Conservation (phyloP, 2,888 invertebrate species). For the Tanytarsus gracilentus region DNA sequence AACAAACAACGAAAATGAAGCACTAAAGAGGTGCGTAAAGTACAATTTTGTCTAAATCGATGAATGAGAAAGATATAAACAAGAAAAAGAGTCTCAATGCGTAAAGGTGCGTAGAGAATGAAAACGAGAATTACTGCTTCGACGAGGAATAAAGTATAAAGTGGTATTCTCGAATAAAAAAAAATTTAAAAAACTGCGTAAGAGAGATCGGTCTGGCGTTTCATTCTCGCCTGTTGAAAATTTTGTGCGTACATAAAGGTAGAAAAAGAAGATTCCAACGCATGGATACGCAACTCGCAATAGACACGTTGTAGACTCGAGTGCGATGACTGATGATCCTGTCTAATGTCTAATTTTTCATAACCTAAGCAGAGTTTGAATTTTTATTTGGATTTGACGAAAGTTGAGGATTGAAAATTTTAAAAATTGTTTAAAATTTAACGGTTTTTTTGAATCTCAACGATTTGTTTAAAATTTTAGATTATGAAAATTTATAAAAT, state of each 20-base stretch:
- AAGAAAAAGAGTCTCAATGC: not conserved
- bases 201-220: too few relatives aligned
- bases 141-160: not conserved
- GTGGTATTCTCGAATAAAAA: not conserved
- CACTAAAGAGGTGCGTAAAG: not conserved
- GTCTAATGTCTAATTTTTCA: not conserved
- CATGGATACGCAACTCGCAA: not conserved
- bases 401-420: too few relatives aligned
- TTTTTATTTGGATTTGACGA: too few relatives aligned
- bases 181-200: too few relatives aligned
- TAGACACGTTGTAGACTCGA: not conserved
- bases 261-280: not conserved
- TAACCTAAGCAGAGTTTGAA: too few relatives aligned
- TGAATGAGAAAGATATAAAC: slow-evolving; percentile 3
- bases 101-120: not conserved
- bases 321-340: not conserved
- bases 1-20: not conserved
- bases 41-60: not conserved
- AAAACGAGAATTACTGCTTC: not conserved
- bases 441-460: too few relatives aligned
- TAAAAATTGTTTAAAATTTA: too few relatives aligned
- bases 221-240: too few relatives aligned
- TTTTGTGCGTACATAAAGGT: not conserved
- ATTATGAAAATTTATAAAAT: too few relatives aligned
- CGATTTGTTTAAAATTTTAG: too few relatives aligned